phyloP scores from a whole-genome alignment of 1,140 invertebrate genomes.

The Drosophila gunungcola region DNA sequence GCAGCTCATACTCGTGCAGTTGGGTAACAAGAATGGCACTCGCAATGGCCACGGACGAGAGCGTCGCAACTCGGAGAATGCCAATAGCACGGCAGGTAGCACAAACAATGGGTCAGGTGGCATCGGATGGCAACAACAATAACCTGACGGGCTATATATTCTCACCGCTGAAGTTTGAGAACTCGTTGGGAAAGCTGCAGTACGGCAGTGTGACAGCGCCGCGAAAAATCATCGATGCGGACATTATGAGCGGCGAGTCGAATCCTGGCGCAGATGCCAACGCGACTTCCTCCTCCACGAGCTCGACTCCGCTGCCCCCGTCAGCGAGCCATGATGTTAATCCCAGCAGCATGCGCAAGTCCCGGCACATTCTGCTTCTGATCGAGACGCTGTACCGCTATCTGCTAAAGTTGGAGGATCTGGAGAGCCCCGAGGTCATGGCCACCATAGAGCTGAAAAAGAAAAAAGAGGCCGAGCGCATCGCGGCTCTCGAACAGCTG shows the following conservation, averaged over 20 bases:
- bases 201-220: constrained; percentile 96
- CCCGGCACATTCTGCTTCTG: constrained; percentile 91
- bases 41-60: constrained; percentile 84
- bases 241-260: constrained; percentile 87
- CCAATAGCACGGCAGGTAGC: constrained; percentile 52
- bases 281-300: constrained; percentile 49
- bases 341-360: constrained; percentile 85
- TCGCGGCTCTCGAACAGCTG: constrained; percentile 85
- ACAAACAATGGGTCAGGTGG: constrained; percentile 78
- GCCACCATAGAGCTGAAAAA: constrained; percentile 88
- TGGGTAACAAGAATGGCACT: constrained; percentile 84
- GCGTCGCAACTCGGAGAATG: constrained; percentile 85
- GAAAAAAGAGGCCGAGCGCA: constrained; percentile 87
- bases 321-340: constrained; percentile 52
- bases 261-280: constrained; percentile 83
- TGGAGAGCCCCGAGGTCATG: constrained; percentile 90
- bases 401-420: constrained; percentile 90
- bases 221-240: constrained; percentile 96
- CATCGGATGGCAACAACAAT: constrained; percentile 72
- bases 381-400: constrained; percentile 91
- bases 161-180: constrained; percentile 94
- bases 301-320: constrained; percentile 24
- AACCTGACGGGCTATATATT: constrained; percentile 86
- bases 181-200: constrained; percentile 94
- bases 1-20: constrained; percentile 78